Percentiles rank a stretch among this genome's conserved stretches.
phyloP scores from a whole-genome alignment of 2,797 vertebrate species.

The Graptemys geographica region DNA sequence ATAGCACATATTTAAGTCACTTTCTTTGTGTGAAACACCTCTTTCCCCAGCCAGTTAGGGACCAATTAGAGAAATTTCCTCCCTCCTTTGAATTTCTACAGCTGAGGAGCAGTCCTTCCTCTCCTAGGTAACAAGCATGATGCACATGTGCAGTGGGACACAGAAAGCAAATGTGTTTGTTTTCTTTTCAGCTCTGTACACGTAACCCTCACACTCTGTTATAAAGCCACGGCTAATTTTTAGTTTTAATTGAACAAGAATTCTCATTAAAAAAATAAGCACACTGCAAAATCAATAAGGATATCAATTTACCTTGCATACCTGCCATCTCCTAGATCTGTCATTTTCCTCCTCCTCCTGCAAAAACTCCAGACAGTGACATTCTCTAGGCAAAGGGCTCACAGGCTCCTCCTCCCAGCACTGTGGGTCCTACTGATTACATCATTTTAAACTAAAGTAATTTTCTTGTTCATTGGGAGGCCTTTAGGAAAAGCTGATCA shows the following conservation, averaged over 20 bases:
- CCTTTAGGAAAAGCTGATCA: slow-evolving; percentile 43
- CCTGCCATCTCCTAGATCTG: not conserved
- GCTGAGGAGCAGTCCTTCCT: slow-evolving; percentile 54
- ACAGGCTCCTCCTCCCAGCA: not conserved
- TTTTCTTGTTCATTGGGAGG: slow-evolving; percentile 17
- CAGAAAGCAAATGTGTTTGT: slow-evolving; percentile 38
- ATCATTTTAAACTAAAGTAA: not conserved
- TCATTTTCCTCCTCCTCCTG: slow-evolving; percentile 14
- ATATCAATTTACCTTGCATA: slow-evolving; percentile 39
- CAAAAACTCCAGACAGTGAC: slow-evolving; percentile 29
- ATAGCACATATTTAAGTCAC: slow-evolving; percentile 53
- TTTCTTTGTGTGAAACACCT: slow-evolving; percentile 66
- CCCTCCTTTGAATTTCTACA: slow-evolving; percentile 69
- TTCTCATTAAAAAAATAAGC: slow-evolving; percentile 49
- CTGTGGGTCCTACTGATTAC: not conserved
- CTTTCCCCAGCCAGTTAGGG: slow-evolving; percentile 67
- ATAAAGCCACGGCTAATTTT: slow-evolving; percentile 23
- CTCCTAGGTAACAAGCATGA: slow-evolving; percentile 73
- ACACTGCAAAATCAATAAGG: slow-evolving; percentile 43
- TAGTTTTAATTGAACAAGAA: slow-evolving; percentile 47
- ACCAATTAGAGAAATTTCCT: slow-evolving; percentile 77
- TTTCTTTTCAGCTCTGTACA: slow-evolving; percentile 46
- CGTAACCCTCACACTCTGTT: slow-evolving; percentile 39
- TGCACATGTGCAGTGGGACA: slow-evolving; percentile 17
- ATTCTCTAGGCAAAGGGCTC: not conserved